Evolutionary conservation across 2,888 invertebrate genomes (phyloP).

Genomic region (Cistogaster globosa): DNA sequence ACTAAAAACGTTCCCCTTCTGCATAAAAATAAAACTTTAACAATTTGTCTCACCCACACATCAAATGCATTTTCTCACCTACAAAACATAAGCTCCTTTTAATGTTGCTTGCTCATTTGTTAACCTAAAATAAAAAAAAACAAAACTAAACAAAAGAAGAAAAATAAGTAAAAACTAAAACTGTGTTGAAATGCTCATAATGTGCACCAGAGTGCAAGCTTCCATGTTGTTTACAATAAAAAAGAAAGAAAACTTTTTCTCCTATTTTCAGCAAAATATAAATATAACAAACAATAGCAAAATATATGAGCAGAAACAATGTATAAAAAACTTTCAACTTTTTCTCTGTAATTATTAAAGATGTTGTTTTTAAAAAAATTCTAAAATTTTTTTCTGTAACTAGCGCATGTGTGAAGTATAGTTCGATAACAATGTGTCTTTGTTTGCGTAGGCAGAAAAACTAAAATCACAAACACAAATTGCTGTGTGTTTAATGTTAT

Average conservation of each 20-base stretch:
- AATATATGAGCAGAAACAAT: constrained; percentile 50
- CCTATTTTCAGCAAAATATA: constrained; percentile 6
- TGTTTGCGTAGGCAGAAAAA: too few species aligned
- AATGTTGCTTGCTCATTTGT: not conserved
- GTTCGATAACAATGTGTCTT: constrained; percentile 2
- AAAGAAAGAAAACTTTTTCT: not conserved
- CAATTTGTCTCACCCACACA: constrained; percentile 5
- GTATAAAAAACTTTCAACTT: constrained; percentile 65
- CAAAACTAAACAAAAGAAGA: not conserved
- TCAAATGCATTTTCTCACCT: not conserved
- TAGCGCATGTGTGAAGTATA: not conserved
- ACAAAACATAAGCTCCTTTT: constrained; percentile 14
- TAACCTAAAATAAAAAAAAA: not conserved
- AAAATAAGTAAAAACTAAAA: constrained; percentile 7
- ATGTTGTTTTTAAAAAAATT: constrained; percentile 54
- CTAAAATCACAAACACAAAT: constrained; percentile 10
- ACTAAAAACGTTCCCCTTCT: not conserved
- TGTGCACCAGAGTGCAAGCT: not conserved
- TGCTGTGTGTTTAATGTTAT: constrained; percentile 39
- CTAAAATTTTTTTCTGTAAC: constrained; percentile 42
- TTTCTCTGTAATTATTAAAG: constrained; percentile 46
- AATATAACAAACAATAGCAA: constrained; percentile 40
- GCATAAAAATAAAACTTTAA: constrained; percentile 2
- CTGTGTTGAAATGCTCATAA: constrained; percentile 6
- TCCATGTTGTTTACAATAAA: constrained; percentile 13